These are phyloP conservation scores for Lutjanus campechanus DNA, from an alignment of 2,797 vertebrate species.

Conservation along the genomic window DNA sequence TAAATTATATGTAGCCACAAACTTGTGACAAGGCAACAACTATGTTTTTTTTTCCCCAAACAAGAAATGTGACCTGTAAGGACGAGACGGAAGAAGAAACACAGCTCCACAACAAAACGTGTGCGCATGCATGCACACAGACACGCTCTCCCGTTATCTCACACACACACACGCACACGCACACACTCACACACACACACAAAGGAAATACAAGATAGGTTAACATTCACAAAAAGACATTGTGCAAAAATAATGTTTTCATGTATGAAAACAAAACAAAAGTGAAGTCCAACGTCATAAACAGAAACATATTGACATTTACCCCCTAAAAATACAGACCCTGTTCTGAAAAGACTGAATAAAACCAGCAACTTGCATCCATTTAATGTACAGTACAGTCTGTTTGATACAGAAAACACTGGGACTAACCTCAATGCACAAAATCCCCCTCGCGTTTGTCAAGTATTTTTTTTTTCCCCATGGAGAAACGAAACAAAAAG, in stretches of 20 bases:
- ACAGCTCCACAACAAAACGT: slow-evolving; percentile 70
- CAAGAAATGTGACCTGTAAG: slow-evolving; percentile 72
- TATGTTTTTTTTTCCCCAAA: slow-evolving; percentile 49
- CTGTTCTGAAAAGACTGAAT: slow-evolving; percentile 77
- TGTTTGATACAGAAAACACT: slow-evolving; percentile 70
- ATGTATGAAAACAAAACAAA: slow-evolving; percentile 74
- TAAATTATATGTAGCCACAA: slow-evolving; percentile 85
- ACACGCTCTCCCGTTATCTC: slow-evolving; percentile 43
- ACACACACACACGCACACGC: slow-evolving; percentile 62
- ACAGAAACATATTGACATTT: slow-evolving; percentile 45
- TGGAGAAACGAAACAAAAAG: slow-evolving; percentile 54
- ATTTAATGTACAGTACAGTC: slow-evolving; percentile 79
- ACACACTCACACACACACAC: slow-evolving; percentile 58
- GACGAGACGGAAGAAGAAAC: slow-evolving; percentile 68
- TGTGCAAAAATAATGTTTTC: slow-evolving; percentile 86
- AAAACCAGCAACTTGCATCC: slow-evolving; percentile 73
- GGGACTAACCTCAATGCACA: slow-evolving; percentile 54
- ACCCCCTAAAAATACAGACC: slow-evolving; percentile 65
- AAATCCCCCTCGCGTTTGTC: slow-evolving; percentile 62
- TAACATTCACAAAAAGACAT: slow-evolving; percentile 83
- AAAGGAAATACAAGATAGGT: slow-evolving; percentile 58
- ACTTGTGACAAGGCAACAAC: slow-evolving; percentile 87
- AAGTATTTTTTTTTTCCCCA: slow-evolving; percentile 60
- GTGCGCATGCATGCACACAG: slow-evolving; percentile 82
- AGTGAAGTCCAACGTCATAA: slow-evolving; percentile 54